Evolutionary conservation across 2,113 vertebrate species (phyloP).

Genomic region (Dunckerocampus dactyliophorus): DNA sequence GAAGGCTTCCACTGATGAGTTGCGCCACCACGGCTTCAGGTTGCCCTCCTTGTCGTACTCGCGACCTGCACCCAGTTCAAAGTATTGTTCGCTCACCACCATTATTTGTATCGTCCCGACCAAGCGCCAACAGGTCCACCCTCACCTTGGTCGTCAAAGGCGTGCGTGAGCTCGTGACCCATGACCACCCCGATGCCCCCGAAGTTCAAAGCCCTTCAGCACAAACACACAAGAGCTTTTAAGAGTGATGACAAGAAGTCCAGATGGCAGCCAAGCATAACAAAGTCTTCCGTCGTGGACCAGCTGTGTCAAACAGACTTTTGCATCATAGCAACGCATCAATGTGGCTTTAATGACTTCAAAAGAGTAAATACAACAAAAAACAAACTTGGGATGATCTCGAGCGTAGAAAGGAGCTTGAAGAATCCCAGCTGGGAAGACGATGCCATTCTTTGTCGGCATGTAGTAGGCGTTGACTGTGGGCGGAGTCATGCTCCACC

Average conservation of each 20-base stretch:
- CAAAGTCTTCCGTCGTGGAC: too few species aligned
- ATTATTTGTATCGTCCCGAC: neutral
- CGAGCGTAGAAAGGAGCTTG: conserved; percentile 95
- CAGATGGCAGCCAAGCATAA: too few species aligned
- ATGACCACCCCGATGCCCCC: conserved; percentile 97
- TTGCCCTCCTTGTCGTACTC: conserved; percentile 96
- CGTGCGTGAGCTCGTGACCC: conserved; percentile 96
- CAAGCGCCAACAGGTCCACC: neutral
- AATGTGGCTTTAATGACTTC: too few species aligned
- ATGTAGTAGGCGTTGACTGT: conserved; percentile 98
- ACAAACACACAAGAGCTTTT: neutral
- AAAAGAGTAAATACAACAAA: neutral
- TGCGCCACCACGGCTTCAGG: conserved; percentile 93
- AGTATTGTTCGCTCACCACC: neutral
- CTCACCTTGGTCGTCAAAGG: conserved; percentile 97
- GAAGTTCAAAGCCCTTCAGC: conserved; percentile 88
- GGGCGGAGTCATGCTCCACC: conserved; percentile 99
- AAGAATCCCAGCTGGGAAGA: conserved; percentile 95
- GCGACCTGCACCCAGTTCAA: conserved; percentile 71
- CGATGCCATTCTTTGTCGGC: conserved; percentile 96
- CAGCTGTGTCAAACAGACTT: too few species aligned
- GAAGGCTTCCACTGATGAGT: conserved; percentile 88
- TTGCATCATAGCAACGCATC: too few species aligned
- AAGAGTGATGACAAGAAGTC: too few species aligned
- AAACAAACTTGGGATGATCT: conserved; percentile 85